Base-by-base conservation (phyloP, 2,888 invertebrate genomes). In the Gnatocerus cornutus region DNA sequence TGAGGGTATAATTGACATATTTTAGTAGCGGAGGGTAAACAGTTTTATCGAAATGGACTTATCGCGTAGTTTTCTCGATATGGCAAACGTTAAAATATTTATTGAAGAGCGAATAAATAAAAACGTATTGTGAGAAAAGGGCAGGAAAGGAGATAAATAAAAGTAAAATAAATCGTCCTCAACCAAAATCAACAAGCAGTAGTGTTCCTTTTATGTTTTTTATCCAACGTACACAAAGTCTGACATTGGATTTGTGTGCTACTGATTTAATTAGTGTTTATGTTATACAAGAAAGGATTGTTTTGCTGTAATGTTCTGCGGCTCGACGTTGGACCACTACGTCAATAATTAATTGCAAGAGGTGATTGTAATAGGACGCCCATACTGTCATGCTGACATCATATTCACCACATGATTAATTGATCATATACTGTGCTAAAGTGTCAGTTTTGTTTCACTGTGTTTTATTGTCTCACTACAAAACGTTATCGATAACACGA, bases 291-390 rank as follows among this genome's bases (percentile, higher is more conserved):
- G 62, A 62, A 64, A 64, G 56, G 30, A 50, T 67, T 70, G 67
- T 73, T 72, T 69, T 73, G 50, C 27, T 68, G 59, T 66, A 75
- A 59, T 62, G 43, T 39, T 73, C 72, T 50, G 69, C 73, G 30
- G 73, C 68, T 62, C 56, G 65, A 64, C 45, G 14, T 46, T 33
- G 53, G 58, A 58, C 69, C 68, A 69, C 58, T 59, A 55, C 75
- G 72, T 79, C 79, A 78, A 80, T 79, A 79, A 80, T 78, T 78
- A 79, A 80, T 79, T 78, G 78, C 77, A 78, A 79, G 73, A 76
- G 73, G 78, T 78, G 76, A 75, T 73, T 73, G 78, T 78, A 77
- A 77, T 74, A 75, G 69, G 76, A 78, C 71, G 67, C 72, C 74
- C 75, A 73, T 76, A 77, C 76, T 74, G 76, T 75, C 74, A 74